Conservation (phyloP, 2,888 invertebrate genomes). For the Halictus quadricinctus region DNA sequence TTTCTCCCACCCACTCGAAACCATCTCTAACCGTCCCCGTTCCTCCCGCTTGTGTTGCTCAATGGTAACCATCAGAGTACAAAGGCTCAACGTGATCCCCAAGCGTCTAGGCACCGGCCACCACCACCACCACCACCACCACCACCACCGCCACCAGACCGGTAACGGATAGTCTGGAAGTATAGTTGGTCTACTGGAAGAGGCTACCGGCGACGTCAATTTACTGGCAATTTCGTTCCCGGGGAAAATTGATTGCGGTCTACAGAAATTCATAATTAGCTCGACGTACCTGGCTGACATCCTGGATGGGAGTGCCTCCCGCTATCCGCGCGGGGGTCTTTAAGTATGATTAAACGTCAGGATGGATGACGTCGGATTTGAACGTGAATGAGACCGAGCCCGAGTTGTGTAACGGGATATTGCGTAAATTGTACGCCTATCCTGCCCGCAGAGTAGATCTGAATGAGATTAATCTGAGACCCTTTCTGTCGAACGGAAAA, state of each 20-base stretch:
- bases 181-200: slow-evolving; percentile 63
- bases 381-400: slow-evolving; percentile 36
- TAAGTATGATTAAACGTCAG: slow-evolving; percentile 68
- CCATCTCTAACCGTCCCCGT: slow-evolving; percentile 37
- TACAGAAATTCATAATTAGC: slow-evolving; percentile 71
- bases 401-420: slow-evolving; percentile 34
- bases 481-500: neutral
- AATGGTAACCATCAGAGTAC: slow-evolving; percentile 69
- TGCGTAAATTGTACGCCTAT: slow-evolving; percentile 13
- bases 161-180: slow-evolving; percentile 66
- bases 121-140: neutral
- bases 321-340: slow-evolving; percentile 48
- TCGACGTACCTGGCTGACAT: slow-evolving; percentile 60
- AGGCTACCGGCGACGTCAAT: slow-evolving; percentile 68
- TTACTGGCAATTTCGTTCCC: slow-evolving; percentile 72
- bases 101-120: slow-evolving; percentile 62
- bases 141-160: slow-evolving; percentile 6
- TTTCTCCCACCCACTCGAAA: slow-evolving; percentile 36
- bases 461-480: neutral
- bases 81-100: slow-evolving; percentile 69
- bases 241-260: slow-evolving; percentile 72
- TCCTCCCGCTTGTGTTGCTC: slow-evolving; percentile 51
- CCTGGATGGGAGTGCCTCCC: slow-evolving; percentile 55
- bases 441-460: neutral
- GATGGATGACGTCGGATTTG: slow-evolving; percentile 45